phyloP scores from a whole-genome alignment of 2,113 vertebrate genomes.

The Chaetodon trifascialis region DNA sequence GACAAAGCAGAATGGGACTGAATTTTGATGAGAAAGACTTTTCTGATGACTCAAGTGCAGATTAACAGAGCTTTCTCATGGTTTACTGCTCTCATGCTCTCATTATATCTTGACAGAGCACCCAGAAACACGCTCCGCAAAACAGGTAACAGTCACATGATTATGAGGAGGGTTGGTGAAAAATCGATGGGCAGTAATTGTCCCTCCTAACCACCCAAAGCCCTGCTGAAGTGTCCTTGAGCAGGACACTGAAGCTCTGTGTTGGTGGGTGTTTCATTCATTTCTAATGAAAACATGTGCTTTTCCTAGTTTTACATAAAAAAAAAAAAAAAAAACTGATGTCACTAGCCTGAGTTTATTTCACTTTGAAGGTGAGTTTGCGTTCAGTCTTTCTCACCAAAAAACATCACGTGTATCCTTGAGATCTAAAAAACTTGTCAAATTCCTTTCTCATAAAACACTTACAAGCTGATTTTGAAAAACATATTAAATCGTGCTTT shows the following conservation, averaged over 20 bases:
- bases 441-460: no score
- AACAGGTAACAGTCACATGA: not conserved
- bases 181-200: conserved; percentile 4
- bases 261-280: no score
- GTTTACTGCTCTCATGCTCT: not conserved
- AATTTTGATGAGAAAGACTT: not conserved
- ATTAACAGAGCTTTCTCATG: not conserved
- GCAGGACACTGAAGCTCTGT: not conserved
- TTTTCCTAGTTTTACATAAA: no score
- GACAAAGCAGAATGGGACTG: not conserved
- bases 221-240: not conserved
- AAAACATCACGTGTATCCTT: no score
- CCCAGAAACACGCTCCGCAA: not conserved
- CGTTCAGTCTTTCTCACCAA: no score
- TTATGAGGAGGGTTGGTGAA: not conserved
- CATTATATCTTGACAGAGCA: not conserved
- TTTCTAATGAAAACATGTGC: no score
- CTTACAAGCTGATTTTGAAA: no score
- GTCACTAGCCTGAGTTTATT: no score
- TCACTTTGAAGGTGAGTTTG: no score
- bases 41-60: not conserved
- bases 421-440: no score
- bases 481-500: no score
- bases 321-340: no score
- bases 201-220: not conserved